These are phyloP conservation scores for Heliconius himera DNA, from an alignment of 1,140 invertebrate species.

Conservation along the genomic window DNA sequence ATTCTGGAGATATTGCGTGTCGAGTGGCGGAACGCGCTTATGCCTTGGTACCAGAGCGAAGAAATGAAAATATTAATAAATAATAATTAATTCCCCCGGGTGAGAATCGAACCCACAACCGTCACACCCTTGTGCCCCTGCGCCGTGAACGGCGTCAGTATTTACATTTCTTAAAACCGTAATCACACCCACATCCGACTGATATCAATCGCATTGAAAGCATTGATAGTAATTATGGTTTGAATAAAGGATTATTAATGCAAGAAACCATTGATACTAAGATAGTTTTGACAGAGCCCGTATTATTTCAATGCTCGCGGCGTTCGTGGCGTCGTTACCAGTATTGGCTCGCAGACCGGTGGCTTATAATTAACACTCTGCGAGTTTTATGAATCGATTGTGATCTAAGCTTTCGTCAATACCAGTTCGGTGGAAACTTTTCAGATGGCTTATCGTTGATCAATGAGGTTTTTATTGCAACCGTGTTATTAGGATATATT, in stretches of 20 bases:
- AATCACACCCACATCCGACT: constrained; percentile 3
- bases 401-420: constrained; percentile 81
- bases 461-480: constrained; percentile 72
- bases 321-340: constrained; percentile 38
- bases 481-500: constrained; percentile 69
- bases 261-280: constrained; percentile 63
- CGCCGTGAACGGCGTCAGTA: background rate
- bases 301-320: constrained; percentile 41
- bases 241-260: constrained; percentile 65
- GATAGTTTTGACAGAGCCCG: constrained; percentile 59
- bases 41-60: too few relatives aligned
- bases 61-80: too few relatives aligned
- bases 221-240: constrained; percentile 59
- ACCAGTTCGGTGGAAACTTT: constrained; percentile 66
- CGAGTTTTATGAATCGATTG: constrained; percentile 80
- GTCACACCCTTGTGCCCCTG: too few relatives aligned
- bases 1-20: too few relatives aligned
- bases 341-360: constrained; percentile 60
- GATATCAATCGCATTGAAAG: constrained; percentile 50
- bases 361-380: constrained; percentile 81
- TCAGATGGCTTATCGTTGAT: constrained; percentile 75
- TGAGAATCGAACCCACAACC: too few relatives aligned
- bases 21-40: too few relatives aligned
- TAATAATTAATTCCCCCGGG: too few relatives aligned
- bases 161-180: background rate